phyloP scores from a whole-genome alignment of 2,888 invertebrate genomes.

The Euclidia mi region DNA sequence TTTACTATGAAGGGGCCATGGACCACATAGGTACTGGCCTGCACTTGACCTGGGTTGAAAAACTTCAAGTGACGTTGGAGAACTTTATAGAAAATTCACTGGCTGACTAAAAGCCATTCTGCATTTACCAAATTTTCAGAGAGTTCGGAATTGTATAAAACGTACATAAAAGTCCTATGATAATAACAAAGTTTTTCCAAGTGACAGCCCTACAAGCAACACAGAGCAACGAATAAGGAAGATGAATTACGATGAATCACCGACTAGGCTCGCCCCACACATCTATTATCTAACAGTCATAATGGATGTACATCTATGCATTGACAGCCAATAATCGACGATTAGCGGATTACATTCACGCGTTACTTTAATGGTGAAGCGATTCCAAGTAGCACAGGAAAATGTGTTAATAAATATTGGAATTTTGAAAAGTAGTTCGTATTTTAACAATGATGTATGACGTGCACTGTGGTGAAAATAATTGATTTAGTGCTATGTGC shows the following conservation, averaged over 20 bases:
- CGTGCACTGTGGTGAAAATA: conserved; percentile 22
- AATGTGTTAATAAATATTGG: conserved; percentile 28
- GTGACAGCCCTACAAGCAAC: conserved; percentile 44
- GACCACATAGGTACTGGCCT: too few relatives aligned
- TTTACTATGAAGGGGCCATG: too few relatives aligned
- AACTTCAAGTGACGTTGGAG: too few relatives aligned
- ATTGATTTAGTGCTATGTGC: conserved; percentile 34
- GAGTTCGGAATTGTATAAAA: too few relatives aligned
- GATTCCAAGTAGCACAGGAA: conserved; percentile 26
- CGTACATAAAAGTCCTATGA: not conserved
- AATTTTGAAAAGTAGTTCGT: conserved; percentile 38
- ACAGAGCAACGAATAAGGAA: conserved; percentile 64
- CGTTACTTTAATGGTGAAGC: conserved; percentile 31
- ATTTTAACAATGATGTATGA: conserved; percentile 30
- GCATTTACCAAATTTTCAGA: too few relatives aligned
- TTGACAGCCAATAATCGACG: conserved; percentile 25
- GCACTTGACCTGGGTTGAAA: too few relatives aligned
- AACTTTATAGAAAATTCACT: too few relatives aligned
- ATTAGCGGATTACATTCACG: conserved; percentile 26
- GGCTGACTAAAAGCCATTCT: too few relatives aligned
- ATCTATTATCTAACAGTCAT: conserved; percentile 50
- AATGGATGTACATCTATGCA: conserved; percentile 31
- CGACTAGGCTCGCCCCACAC: conserved; percentile 50
- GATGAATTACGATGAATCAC: conserved; percentile 75
- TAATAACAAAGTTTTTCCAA: conserved; percentile 23